A percentile compares a stretch with the other conserved stretches of the same genome.
phyloP scores from a whole-genome alignment of 1,140 invertebrate genomes.

The Schlechtendalia chinensis region DNA sequence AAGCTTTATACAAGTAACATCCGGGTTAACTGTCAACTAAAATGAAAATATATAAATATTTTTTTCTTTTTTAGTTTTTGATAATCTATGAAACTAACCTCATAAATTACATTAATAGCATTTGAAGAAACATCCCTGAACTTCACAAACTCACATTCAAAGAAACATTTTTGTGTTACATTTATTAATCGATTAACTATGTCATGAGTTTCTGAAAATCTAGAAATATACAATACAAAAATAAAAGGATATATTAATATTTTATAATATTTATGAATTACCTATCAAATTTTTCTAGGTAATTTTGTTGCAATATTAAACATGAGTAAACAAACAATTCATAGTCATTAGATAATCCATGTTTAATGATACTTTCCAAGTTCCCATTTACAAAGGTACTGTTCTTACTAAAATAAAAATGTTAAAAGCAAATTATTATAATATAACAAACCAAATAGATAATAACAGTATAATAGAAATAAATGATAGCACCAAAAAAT shows the following conservation, averaged over 20 bases:
- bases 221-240: conserved; percentile 49
- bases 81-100: conserved; percentile 55
- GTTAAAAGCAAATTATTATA: neutral
- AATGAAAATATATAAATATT: neutral
- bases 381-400: conserved; percentile 61
- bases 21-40: conserved; percentile 30
- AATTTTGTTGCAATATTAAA: conserved; percentile 61
- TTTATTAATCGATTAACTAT: conserved; percentile 60
- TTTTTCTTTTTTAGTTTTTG: neutral
- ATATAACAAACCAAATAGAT: too few species aligned
- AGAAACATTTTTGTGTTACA: conserved; percentile 60
- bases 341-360: conserved; percentile 61
- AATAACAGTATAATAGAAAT: too few species aligned
- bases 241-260: neutral
- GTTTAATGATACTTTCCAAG: conserved; percentile 62
- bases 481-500: neutral
- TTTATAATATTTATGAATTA: neutral
- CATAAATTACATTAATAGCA: conserved; percentile 65
- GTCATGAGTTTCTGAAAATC: conserved; percentile 60
- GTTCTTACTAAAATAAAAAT: conserved; percentile 26
- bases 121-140: conserved; percentile 64
- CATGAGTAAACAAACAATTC: conserved; percentile 63
- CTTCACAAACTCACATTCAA: conserved; percentile 56
- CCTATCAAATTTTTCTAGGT: conserved; percentile 52
- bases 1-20: neutral